Conservation (phyloP, 2,888 invertebrate genomes). For the Podabrus alpinus region DNA sequence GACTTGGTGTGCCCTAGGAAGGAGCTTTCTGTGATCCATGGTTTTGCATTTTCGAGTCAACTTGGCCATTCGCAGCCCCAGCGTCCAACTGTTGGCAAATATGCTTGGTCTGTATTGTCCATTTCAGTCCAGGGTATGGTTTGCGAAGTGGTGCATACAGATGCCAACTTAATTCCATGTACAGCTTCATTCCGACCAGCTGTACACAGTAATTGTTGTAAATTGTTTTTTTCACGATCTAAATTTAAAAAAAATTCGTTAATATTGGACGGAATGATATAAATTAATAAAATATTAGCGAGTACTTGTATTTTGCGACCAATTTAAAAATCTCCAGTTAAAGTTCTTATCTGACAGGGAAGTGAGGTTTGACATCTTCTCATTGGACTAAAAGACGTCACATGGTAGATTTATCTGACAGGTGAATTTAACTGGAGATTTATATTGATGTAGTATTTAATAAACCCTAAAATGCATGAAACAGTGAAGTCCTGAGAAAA, state of each 20-base stretch:
- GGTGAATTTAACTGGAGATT: too few relatives aligned
- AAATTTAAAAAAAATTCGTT: slow-evolving; percentile 7
- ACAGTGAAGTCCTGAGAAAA: too few relatives aligned
- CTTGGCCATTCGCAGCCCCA: slow-evolving; percentile 97
- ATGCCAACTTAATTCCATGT: slow-evolving; percentile 37
- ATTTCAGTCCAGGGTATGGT: slow-evolving; percentile 46
- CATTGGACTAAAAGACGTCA: too few relatives aligned
- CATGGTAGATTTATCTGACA: too few relatives aligned
- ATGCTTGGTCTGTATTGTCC: slow-evolving; percentile 58
- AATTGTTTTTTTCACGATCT: slow-evolving; percentile 74
- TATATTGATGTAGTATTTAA: too few relatives aligned
- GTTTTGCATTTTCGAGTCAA: slow-evolving; percentile 82
- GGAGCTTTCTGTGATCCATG: slow-evolving; percentile 56
- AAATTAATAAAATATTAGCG: neutral
- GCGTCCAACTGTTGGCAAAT: slow-evolving; percentile 82
- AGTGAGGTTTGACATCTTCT: too few relatives aligned
- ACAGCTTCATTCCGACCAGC: slow-evolving; percentile 51
- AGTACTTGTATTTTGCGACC: neutral
- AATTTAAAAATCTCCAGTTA: too few relatives aligned
- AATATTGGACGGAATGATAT: too few relatives aligned
- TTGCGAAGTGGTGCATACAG: slow-evolving; percentile 57
- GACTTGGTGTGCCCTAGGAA: slow-evolving; percentile 50
- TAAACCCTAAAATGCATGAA: too few relatives aligned
- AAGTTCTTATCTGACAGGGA: too few relatives aligned
- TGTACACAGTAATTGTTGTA: slow-evolving; percentile 48